These are phyloP conservation scores for Tyto alba DNA, from an alignment of 2,113 vertebrate genomes.

Conservation along the genomic window DNA sequence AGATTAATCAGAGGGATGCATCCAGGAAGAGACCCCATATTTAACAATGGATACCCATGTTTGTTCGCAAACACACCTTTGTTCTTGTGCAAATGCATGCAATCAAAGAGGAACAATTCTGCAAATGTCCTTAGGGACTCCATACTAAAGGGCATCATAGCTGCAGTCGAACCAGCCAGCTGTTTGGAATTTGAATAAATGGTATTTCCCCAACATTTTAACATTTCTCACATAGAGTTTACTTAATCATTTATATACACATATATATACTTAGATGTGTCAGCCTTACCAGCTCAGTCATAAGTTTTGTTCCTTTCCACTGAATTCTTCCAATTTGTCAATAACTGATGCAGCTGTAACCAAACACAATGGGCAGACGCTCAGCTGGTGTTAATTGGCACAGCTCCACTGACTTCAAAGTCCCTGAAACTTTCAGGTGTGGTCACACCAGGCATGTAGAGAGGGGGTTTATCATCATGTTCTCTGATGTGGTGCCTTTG, in stretches of 20 bases:
- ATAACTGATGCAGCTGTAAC: neutral
- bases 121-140: neutral
- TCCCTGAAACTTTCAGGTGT: conserved; percentile 3
- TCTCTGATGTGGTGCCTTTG: conserved; percentile 34
- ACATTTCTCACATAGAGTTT: neutral
- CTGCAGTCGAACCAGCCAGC: neutral
- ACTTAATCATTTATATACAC: neutral
- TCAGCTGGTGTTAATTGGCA: neutral
- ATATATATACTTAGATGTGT: neutral
- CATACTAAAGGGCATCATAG: neutral
- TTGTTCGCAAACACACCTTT: neutral
- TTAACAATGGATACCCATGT: neutral
- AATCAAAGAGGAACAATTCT: neutral
- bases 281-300: neutral
- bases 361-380: neutral
- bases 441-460: neutral
- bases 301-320: neutral
- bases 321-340: neutral
- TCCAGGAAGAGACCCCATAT: neutral
- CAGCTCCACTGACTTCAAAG: conserved; percentile 29
- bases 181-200: neutral
- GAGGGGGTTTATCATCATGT: neutral
- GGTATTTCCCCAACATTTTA: neutral
- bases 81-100: neutral
- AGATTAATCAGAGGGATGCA: neutral